Evolutionary conservation across 92 coral and sea anemone genomes (phyloP), one percentile per base, ranked within the genome.

Genomic region (Porites cylindrica): DNA sequence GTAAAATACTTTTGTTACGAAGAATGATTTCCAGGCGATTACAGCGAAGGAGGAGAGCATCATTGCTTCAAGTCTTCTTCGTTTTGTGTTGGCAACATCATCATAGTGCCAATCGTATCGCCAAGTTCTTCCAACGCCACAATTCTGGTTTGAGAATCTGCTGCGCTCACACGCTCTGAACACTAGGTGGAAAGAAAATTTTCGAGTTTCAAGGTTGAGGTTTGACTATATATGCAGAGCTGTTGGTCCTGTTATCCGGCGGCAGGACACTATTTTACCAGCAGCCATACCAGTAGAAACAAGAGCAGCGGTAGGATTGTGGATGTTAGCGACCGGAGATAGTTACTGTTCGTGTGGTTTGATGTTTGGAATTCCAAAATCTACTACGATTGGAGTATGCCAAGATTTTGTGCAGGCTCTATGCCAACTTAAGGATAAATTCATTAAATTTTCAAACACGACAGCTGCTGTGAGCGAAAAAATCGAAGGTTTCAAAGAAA

Each of bases 401-500:
- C 23, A 32, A 67, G 81, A 77, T 67, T 77, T 77, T 77, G 58
- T 77, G 11, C 81, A 77, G 23, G 81, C 81, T 23, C 81, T 77
- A 47, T 56, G 81, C 58, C 81, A 77, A 67, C 81, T 77, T 77
- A 77, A 77, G 58, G 81, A 23, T 67, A 18, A 62, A 77, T 77
- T 77, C 32, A 76, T 76, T 76, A 76, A 56, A 76, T 76, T 76
- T 51, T 50, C 65, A 8, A 76, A 53, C 80, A 20, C 61, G 21
- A 43, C 47, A 6, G 80, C 80, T 54, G n/a, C 53, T 21, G 80
- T 51, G 80, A 76, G 64, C 47, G 80, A 77, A 21, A 21, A 21
- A 21, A n/a, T n/a, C n/a, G n/a, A n/a, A n/a, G n/a, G n/a, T n/a
- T n/a, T n/a, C n/a, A n/a, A n/a, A n/a, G n/a, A n/a, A n/a, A n/a